Base-by-base conservation (phyloP, 2,113 vertebrate species). In the Protobothrops mucrosquamatus region DNA sequence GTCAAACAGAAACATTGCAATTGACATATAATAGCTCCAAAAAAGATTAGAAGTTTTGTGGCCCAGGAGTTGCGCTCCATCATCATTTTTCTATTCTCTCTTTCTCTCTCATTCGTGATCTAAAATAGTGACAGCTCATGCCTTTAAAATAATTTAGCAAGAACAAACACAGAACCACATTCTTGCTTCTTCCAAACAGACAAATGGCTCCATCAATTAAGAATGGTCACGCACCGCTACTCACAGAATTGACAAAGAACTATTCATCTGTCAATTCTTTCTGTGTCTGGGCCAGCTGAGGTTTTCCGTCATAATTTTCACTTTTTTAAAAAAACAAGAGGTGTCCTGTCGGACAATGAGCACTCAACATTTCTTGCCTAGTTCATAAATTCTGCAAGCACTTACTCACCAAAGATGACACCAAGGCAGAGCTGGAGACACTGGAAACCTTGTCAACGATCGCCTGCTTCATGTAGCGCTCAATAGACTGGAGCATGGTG, bases 401-500 rank as follows among this genome's bases (percentile, higher is more conserved):
- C 23, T 0, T 74, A 98, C 97, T 0, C 95, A 98, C 98, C 98
- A 98, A 93, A 5, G 98, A 98, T 20, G 98, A 98, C 94, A 98
- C 98, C 0, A 98, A 95, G 81, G 98, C 98, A 57, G 98, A 98
- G 96, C 98, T 98, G 96, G 98, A 98, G n/a, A 98, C 98, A 0
- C 98, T 98, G 87, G 98, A 96, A 91, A 98, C 98, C 95, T 98
- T 98, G 96, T 98, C 98, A 93, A 98, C 98, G 0, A 98, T 98
- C 0, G 98, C 98, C 91, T 98, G 98, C 92, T 98, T 98, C 98
- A 98, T 98, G 92, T 98, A 98, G 92, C 98, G 98, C 92, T 98
- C 98, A 0, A 98, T 98, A 34, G 98, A 98, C 95, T 98, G 98
- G 87, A 98, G 92, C 98, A 98, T 98, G 92, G 98, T 98, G 85